Conservation (phyloP, 2,888 invertebrate species). For the Pollenia amentaria region DNA sequence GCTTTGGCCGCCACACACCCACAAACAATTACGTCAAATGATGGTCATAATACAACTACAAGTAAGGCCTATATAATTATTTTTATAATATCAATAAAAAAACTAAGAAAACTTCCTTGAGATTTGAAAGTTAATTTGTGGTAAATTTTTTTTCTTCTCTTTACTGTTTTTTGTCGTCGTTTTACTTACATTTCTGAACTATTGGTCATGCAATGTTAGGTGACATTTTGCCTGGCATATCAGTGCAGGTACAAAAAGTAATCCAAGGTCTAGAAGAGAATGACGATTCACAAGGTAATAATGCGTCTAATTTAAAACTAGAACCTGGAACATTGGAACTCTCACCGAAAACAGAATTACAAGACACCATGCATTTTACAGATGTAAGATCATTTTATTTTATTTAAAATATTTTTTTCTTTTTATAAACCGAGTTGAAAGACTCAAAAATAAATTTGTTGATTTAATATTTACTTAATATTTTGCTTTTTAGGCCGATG, state of each 20-base stretch:
- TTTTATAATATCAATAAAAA: background rate
- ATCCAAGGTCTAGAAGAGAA: slow-evolving; percentile 85
- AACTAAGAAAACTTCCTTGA: background rate
- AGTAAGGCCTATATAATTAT: slow-evolving; percentile 78
- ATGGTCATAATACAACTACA: slow-evolving; percentile 82
- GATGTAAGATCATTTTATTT: slow-evolving; percentile 78
- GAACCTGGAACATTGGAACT: slow-evolving; percentile 84
- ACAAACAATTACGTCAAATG: slow-evolving; percentile 84
- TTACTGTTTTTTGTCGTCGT: background rate
- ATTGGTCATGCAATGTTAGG: slow-evolving; percentile 83
- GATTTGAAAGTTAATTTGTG: slow-evolving; percentile 54
- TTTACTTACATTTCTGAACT: slow-evolving; percentile 75
- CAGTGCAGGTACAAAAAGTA: slow-evolving; percentile 85
- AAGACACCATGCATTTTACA: slow-evolving; percentile 83
- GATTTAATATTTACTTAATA: slow-evolving; percentile 18
- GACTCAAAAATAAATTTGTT: background rate
- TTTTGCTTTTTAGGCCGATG: slow-evolving; percentile 80
- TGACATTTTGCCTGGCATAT: slow-evolving; percentile 85
- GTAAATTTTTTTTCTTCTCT: slow-evolving; percentile 32
- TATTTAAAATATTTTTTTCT: background rate
- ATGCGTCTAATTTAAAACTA: slow-evolving; percentile 84
- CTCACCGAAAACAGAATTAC: slow-evolving; percentile 85
- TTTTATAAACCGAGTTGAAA: background rate
- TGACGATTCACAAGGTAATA: slow-evolving; percentile 84
- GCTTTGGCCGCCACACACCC: slow-evolving; percentile 88